These are phyloP conservation scores for Burhinus oedicnemus DNA, from an alignment of 2,113 vertebrate species.

Conservation along the genomic window DNA sequence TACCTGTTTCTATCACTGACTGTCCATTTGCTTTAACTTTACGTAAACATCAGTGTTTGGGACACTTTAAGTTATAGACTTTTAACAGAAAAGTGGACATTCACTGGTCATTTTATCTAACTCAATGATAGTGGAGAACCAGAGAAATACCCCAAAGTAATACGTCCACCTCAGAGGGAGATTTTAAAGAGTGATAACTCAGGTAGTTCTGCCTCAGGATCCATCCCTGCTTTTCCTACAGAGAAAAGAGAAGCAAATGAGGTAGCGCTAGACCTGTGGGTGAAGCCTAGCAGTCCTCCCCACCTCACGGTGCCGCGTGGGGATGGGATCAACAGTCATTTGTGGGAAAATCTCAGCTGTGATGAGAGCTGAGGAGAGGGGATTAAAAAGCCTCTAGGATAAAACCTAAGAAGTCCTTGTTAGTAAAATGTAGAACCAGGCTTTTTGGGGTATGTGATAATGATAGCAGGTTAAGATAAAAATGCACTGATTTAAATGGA, in stretches of 20 bases:
- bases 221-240: neutral
- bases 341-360: neutral
- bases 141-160: neutral
- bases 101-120: neutral
- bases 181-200: neutral
- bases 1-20: neutral
- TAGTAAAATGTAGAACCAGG: neutral
- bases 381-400: neutral
- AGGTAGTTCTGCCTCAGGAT: neutral
- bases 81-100: neutral
- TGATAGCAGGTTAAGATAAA: neutral
- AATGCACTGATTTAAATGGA: neutral
- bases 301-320: rapidly evolving
- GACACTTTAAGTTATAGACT: neutral
- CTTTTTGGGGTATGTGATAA: neutral
- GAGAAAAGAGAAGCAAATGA: neutral
- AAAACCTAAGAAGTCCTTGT: neutral
- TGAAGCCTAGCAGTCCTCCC: neutral
- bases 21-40: neutral
- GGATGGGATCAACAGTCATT: neutral
- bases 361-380: neutral
- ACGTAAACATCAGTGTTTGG: neutral
- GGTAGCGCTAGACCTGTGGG: neutral
- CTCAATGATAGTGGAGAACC: neutral
- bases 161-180: neutral